phyloP scores from a whole-genome alignment of 1,140 invertebrate genomes.

The Delia radicum region DNA sequence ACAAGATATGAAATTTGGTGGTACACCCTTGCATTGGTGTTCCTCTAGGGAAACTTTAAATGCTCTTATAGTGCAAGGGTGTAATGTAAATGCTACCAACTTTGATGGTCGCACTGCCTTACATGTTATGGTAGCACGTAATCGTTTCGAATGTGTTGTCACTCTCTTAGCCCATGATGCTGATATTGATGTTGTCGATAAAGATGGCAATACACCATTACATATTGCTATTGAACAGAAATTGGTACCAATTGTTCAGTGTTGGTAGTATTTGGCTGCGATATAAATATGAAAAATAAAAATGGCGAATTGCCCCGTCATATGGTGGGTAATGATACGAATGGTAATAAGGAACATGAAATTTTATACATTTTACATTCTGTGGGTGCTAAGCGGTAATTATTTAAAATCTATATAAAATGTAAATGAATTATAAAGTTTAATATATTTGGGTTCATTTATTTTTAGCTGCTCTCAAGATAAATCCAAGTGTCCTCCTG shows the following conservation, averaged over 20 bases:
- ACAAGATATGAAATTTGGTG: constrained; percentile 87
- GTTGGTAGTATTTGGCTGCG: constrained; percentile 88
- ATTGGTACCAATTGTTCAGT: constrained; percentile 70
- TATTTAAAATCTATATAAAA: neutral
- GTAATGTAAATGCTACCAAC: constrained; percentile 81
- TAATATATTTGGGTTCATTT: too few relatives aligned
- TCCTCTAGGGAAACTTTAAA: constrained; percentile 79
- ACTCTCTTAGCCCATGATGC: constrained; percentile 76
- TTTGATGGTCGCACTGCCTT: constrained; percentile 81
- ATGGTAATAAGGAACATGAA: constrained; percentile 63
- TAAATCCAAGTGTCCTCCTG: constrained; percentile 49
- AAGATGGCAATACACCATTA: constrained; percentile 77
- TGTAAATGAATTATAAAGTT: neutral
- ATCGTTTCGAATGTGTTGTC: constrained; percentile 77
- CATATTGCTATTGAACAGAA: constrained; percentile 72
- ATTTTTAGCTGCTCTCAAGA: constrained; percentile 34
- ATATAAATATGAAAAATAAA: constrained; percentile 77
- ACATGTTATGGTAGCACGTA: constrained; percentile 76
- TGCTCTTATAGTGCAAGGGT: constrained; percentile 76
- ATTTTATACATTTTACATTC: constrained; percentile 81
- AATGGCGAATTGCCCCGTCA: constrained; percentile 74
- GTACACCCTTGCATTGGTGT: constrained; percentile 90
- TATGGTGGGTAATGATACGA: constrained; percentile 63
- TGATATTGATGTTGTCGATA: constrained; percentile 64
- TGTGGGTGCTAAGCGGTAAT: constrained; percentile 74